These are phyloP conservation scores for Sphaerolaimus hirsutus DNA, from an alignment of 2,888 invertebrate genomes.

Conservation along the genomic window DNA sequence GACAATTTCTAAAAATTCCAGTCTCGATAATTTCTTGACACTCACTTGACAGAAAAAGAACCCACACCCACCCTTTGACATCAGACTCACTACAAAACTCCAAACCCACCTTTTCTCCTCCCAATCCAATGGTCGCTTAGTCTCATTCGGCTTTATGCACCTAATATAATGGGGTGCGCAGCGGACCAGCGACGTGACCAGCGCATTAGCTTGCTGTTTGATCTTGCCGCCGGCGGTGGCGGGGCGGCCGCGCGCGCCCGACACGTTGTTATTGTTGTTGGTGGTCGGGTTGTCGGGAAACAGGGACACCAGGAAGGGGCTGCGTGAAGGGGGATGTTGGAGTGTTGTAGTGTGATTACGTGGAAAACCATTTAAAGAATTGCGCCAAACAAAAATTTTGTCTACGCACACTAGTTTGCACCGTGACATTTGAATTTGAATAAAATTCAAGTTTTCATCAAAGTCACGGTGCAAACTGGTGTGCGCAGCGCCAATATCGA, in stretches of 20 bases:
- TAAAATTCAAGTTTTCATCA: too few species aligned
- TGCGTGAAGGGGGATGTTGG: conserved; percentile 25
- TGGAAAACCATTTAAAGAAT: too few species aligned
- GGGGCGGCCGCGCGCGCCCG: conserved; percentile 35
- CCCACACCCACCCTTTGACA: too few species aligned
- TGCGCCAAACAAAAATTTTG: too few species aligned
- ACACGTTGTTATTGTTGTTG: too few species aligned
- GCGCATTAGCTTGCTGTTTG: conserved; percentile 40
- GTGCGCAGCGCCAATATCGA: not conserved
- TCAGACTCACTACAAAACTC: too few species aligned
- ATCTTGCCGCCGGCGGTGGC: conserved; percentile 44
- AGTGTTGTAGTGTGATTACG: too few species aligned
- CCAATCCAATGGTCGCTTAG: conserved; percentile 41
- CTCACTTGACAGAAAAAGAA: too few species aligned
- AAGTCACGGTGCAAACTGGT: not conserved
- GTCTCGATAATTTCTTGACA: too few species aligned
- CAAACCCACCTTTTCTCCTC: conserved; percentile 36
- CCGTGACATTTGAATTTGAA: too few species aligned
- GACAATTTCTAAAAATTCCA: too few species aligned
- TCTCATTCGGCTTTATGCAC: conserved; percentile 47
- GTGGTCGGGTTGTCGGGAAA: conserved; percentile 37
- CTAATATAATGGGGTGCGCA: conserved; percentile 45
- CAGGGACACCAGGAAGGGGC: conserved; percentile 36
- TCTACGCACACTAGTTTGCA: too few species aligned
- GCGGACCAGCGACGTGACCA: conserved; percentile 41